Evolutionary conservation across 2,888 invertebrate genomes (phyloP), one percentile per base, ranked within the genome.

Genomic region (Epistrophe eligans): DNA sequence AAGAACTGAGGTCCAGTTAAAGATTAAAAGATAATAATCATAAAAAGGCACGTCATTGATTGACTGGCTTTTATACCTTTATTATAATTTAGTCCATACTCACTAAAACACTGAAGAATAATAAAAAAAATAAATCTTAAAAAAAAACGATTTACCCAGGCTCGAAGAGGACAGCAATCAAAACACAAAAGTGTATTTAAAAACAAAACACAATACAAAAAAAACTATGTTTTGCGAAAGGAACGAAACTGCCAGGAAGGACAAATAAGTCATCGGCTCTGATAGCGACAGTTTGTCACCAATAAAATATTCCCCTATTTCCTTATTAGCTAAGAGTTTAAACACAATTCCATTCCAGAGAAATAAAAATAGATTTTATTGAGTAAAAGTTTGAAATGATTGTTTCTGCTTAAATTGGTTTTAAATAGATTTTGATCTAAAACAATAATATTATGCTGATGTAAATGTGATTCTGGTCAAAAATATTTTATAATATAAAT

Each of bases 1-100:
- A 91, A 91, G 89, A 93, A 93, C 89, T 93, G 90, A 92, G 77
- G 77, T 24, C 71, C 87, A 70, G 74, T 70, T 2, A 64, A 83
- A 79, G 85, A 85, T 70, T 82, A 82, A 81, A 72, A 28, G 66
- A 80, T 64, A 80, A 38, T 70, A 52, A 57, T 35, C 40, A 71
- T 38, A 73, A 57, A 55, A 83, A 66, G 40, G 17, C 48, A 35
- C 4, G 32, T 40, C 52, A 40, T 19, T 40, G 35, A 2, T 15
- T 55, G 62, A 48, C 57, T 73, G n/a, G 17, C 60, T 40, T 72
- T 77, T 71, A 28, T 70, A 70, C 38, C 11, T 55, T 70, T 55
- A 72, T 52, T 72, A 66, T 71, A 76, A 52, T 80, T 84, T 80
- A 84, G 76, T 72, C 79, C 40, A 35, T 45, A 45, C 24, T 52